Evolutionary conservation across 2,888 invertebrate genomes (phyloP).

Genomic region (Polydrusus pterygomalis): DNA sequence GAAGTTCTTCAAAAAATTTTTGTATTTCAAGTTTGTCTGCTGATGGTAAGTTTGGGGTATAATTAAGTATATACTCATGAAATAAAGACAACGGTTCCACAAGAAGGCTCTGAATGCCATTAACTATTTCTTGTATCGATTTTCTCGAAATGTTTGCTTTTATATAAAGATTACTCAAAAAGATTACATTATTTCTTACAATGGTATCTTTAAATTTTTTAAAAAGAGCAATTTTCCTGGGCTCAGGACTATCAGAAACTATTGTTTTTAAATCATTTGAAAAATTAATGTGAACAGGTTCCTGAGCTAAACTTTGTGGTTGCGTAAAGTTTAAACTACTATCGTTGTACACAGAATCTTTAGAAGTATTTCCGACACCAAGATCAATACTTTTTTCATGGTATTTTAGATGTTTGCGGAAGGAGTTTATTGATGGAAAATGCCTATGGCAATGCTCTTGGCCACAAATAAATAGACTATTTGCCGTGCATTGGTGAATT

Average conservation of each 20-base stretch:
- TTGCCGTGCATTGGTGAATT: conserved; percentile 20
- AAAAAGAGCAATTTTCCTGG: background rate
- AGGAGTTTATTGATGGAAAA: conserved; percentile 29
- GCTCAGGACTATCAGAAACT: background rate
- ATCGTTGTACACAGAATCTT: background rate
- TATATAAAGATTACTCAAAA: too few species aligned
- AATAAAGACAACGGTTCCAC: conserved; percentile 40
- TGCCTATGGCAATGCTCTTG: conserved; percentile 18
- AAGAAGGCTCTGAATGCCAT: conserved; percentile 33
- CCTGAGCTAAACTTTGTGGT: conserved; percentile 1
- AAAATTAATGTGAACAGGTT: background rate
- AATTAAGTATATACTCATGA: conserved; percentile 41
- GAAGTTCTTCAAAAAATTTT: conserved; percentile 30
- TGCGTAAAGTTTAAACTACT: background rate
- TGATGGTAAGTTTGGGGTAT: conserved; percentile 32
- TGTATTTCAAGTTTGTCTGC: background rate
- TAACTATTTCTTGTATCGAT: conserved; percentile 19
- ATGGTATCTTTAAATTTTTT: background rate
- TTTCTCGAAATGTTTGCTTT: background rate
- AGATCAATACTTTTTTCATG: conserved; percentile 12
- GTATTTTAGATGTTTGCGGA: conserved; percentile 26
- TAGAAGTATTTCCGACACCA: background rate
- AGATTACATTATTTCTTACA: background rate
- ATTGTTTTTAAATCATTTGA: too few species aligned
- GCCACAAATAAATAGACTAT: conserved; percentile 23